Conservation (phyloP, 2,888 invertebrate genomes). For the Spilarctia lutea region DNA sequence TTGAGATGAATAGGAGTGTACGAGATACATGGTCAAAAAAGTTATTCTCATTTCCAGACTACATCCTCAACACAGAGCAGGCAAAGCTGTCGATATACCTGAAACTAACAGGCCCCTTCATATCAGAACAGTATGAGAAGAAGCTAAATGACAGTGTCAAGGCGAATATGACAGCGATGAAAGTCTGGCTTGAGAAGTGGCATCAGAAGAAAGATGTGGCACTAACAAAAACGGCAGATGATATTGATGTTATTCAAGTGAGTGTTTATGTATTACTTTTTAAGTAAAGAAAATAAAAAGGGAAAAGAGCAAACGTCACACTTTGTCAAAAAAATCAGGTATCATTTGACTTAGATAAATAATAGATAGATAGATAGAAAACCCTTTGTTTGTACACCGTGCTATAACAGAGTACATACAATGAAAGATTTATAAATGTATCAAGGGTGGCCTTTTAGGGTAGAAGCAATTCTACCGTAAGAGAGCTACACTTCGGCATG, state of each 20-base stretch:
- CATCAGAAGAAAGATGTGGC: not conserved
- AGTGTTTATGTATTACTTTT: not conserved
- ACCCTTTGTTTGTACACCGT: too few species aligned
- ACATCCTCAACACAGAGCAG: constrained; percentile 54
- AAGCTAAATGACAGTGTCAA: constrained; percentile 65
- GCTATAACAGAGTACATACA: too few species aligned
- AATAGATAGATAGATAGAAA: too few species aligned
- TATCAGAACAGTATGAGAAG: constrained; percentile 71
- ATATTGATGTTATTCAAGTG: constrained; percentile 8
- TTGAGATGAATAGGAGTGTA: too few species aligned
- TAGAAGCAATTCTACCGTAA: too few species aligned
- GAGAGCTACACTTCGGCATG: too few species aligned
- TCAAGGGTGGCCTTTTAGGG: too few species aligned
- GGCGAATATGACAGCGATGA: constrained; percentile 55
- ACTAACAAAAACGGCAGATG: not conserved
- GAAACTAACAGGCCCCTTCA: constrained; percentile 73
- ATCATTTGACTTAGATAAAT: too few species aligned
- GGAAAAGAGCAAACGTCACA: too few species aligned
- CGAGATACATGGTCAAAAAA: not conserved
- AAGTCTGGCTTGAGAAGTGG: constrained; percentile 70
- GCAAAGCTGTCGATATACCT: constrained; percentile 58
- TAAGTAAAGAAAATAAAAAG: too few species aligned
- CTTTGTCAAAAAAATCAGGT: too few species aligned
- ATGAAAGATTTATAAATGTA: too few species aligned
- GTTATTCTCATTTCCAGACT: constrained; percentile 56